A percentile compares a stretch with the other conserved stretches of the same genome.
phyloP scores from a whole-genome alignment of 1,140 invertebrate genomes.

The Leptoteleia sp. region DNA sequence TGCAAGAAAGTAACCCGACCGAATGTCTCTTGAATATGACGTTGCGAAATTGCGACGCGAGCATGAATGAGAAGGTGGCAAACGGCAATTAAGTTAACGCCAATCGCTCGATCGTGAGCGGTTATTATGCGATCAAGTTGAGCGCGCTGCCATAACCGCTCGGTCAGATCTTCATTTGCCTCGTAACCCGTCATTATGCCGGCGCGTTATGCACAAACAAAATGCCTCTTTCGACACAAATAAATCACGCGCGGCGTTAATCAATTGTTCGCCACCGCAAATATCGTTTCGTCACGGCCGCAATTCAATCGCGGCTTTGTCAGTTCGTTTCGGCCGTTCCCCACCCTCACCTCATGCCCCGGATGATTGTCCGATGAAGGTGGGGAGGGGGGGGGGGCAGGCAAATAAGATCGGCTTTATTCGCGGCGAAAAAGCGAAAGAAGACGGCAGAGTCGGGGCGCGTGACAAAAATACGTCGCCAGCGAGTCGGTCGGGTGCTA shows the following conservation, averaged over 20 bases:
- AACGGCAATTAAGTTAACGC: conserved; percentile 48
- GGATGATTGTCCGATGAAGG: too few species aligned
- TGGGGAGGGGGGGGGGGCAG: too few species aligned
- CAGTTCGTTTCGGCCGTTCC: too few species aligned
- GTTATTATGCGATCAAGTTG: conserved; percentile 46
- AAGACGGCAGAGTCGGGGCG: conserved; percentile 12
- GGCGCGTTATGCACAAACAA: conserved; percentile 13
- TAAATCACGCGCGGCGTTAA: conserved; percentile 16
- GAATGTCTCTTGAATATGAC: conserved; percentile 33
- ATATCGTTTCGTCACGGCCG: conserved; percentile 10
- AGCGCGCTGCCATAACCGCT: conserved; percentile 24
- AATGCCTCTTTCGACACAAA: conserved; percentile 18
- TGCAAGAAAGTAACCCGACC: conserved; percentile 4
- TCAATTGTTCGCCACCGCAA: conserved; percentile 16
- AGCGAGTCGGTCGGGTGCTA: conserved; percentile 51
- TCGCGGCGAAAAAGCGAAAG: conserved; percentile 18
- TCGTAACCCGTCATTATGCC: conserved; percentile 47
- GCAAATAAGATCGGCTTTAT: conserved; percentile 2
- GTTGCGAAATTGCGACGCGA: conserved; percentile 33
- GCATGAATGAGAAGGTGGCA: conserved; percentile 54
- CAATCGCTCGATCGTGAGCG: conserved; percentile 50
- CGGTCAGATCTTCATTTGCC: conserved; percentile 49
- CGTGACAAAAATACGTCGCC: conserved; percentile 63
- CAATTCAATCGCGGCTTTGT: neutral
- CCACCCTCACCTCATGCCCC: too few species aligned